A percentile compares a stretch with the other conserved stretches of the same genome.
These are phyloP conservation scores for Aurelia sp. DNA, from an alignment of 30 jellyfish, hydroid and myxozoan species.

Conservation along the genomic window DNA sequence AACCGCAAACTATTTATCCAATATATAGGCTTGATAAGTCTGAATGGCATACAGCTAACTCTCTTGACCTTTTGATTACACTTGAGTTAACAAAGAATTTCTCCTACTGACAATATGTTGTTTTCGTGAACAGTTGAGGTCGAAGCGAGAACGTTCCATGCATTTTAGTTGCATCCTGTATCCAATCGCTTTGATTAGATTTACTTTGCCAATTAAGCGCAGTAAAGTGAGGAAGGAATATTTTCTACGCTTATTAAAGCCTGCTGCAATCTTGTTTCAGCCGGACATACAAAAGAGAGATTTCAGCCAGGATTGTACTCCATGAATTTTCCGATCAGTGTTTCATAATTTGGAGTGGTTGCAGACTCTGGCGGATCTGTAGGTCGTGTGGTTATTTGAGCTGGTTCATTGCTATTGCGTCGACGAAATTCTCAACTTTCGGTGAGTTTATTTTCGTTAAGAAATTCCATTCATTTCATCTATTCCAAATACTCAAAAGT, in stretches of 20 bases:
- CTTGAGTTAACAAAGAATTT: slow-evolving; percentile 28
- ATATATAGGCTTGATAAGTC: slow-evolving; percentile 28
- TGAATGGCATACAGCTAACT: slow-evolving; percentile 5
- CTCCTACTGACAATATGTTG: slow-evolving; percentile 25
- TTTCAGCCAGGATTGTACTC: neutral
- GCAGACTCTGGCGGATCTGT: too few relatives aligned
- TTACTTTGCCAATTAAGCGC: slow-evolving; percentile 16
- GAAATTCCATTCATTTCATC: too few relatives aligned
- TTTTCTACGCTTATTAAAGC: neutral
- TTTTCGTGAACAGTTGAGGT: slow-evolving; percentile 42
- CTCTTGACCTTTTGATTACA: slow-evolving; percentile 26
- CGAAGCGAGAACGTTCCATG: slow-evolving; percentile 11
- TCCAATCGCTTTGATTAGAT: slow-evolving; percentile 12
- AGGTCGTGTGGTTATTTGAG: too few relatives aligned
- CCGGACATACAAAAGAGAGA: slow-evolving; percentile 16
- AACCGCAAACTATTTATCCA: slow-evolving; percentile 47
- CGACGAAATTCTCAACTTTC: too few relatives aligned
- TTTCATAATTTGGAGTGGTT: neutral
- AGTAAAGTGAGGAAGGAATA: neutral
- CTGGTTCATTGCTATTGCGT: too few relatives aligned
- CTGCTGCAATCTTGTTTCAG: neutral
- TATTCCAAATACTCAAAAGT: too few relatives aligned
- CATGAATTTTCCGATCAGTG: neutral
- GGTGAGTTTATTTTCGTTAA: too few relatives aligned
- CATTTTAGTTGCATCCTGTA: slow-evolving; percentile 40